Percentiles rank a stretch among this genome's conserved stretches.
Conservation (phyloP, 2,797 vertebrate genomes). For the Brachymystax lenok region DNA sequence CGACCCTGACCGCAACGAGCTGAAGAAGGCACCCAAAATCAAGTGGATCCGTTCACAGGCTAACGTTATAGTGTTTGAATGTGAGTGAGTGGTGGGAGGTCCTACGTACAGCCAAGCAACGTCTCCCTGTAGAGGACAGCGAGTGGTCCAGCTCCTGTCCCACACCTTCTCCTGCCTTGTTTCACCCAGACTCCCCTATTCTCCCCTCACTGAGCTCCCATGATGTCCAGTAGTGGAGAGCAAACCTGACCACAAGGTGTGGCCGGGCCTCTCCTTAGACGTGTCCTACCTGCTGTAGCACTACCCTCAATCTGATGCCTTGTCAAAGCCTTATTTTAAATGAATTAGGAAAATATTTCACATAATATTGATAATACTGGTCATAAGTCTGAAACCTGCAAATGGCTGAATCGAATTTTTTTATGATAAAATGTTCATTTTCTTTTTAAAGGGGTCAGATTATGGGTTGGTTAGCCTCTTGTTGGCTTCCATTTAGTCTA, state of each 20-base stretch:
- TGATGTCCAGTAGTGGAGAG: conserved; percentile 44
- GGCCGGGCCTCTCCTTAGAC: conserved; percentile 28
- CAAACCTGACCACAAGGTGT: conserved; percentile 32
- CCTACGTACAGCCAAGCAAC: conserved; percentile 30
- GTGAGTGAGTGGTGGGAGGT: conserved; percentile 85
- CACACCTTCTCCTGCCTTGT: conserved; percentile 40
- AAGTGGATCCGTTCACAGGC: conserved; percentile 98
- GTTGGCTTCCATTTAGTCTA: conserved; percentile 29
- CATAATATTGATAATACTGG: conserved; percentile 50
- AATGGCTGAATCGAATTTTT: conserved; percentile 26
- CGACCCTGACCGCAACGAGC: conserved; percentile 92
- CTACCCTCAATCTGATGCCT: conserved; percentile 56
- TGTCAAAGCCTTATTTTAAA: background rate
- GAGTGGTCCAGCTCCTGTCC: conserved; percentile 53
- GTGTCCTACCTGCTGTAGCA: conserved; percentile 29
- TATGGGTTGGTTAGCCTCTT: conserved; percentile 23
- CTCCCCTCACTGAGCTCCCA: conserved; percentile 35
- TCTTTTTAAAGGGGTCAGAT: conserved; percentile 54
- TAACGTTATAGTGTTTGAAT: conserved; percentile 90
- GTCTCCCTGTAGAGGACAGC: conserved; percentile 58
- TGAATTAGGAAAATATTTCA: background rate
- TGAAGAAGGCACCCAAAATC: conserved; percentile 90
- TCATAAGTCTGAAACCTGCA: conserved; percentile 52
- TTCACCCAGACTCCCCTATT: conserved; percentile 20
- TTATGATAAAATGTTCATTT: background rate